A percentile compares a stretch with the other conserved stretches of the same genome.
Conservation (phyloP, 92 coral and sea anemone species). For the Parazoanthus darwini region DNA sequence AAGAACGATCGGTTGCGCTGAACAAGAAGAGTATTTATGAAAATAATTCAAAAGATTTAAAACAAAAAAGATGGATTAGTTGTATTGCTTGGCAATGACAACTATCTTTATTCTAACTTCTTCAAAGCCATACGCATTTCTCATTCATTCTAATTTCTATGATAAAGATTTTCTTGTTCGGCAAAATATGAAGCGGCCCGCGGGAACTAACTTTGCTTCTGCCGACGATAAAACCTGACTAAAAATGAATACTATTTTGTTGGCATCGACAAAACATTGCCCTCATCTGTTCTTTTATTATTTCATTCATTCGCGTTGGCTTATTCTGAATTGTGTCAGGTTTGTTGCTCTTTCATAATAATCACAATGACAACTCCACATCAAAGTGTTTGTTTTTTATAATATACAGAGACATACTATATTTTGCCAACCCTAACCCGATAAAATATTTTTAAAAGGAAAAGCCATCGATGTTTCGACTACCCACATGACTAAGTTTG, state of each 20-base stretch:
- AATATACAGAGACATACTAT: conserved; percentile 14
- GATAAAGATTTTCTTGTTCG: background rate
- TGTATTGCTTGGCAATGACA: background rate
- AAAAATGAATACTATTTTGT: background rate
- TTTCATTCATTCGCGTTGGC: conserved; percentile 40
- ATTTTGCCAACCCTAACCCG: background rate
- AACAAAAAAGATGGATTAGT: conserved; percentile 22
- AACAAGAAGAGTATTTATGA: conserved; percentile 31
- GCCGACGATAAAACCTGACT: too few relatives aligned
- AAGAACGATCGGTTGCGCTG: background rate
- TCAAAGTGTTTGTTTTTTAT: conserved; percentile 14
- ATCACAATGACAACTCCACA: conserved; percentile 10
- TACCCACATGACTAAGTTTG: background rate
- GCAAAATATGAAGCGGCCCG: background rate
- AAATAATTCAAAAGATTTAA: conserved; percentile 26
- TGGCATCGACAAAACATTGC: background rate
- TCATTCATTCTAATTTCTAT: background rate
- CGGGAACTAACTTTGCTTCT: background rate
- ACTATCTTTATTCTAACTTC: background rate
- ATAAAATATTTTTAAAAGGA: background rate
- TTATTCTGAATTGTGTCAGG: conserved; percentile 14
- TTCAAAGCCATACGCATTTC: background rate
- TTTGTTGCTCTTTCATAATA: conserved; percentile 19
- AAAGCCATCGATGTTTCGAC: background rate
- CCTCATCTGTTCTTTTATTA: background rate